Evolutionary conservation across 2,113 vertebrate genomes (phyloP).

Genomic region (Neodon shergylaensis): DNA sequence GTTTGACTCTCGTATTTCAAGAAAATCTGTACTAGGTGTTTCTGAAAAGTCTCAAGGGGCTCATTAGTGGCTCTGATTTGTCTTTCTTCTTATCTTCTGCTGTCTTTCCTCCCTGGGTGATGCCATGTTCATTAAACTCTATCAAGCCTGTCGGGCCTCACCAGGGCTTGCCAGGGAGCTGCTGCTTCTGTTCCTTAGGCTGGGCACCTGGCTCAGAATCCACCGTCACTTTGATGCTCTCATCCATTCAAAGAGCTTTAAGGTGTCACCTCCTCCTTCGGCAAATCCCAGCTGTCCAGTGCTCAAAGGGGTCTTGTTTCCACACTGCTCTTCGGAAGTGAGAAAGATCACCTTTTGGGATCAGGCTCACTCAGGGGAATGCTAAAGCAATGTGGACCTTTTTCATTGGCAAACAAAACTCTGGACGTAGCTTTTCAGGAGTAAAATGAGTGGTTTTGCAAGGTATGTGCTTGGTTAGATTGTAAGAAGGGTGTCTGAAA

Average conservation of each 20-base stretch:
- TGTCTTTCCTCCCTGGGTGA: neutral
- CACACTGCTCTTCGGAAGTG: neutral
- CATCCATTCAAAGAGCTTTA: neutral
- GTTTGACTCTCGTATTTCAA: neutral
- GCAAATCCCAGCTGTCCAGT: neutral
- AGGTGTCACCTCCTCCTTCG: neutral
- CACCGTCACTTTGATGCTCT: neutral
- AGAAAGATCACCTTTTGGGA: neutral
- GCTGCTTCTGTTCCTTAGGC: neutral
- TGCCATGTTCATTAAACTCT: neutral
- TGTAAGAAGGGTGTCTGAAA: conserved; percentile 6
- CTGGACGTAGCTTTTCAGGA: neutral
- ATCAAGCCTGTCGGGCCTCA: neutral
- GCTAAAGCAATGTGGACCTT: neutral
- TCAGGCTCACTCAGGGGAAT: neutral
- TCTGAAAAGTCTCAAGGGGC: conserved; percentile 2
- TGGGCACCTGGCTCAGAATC: neutral
- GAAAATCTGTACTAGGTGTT: neutral
- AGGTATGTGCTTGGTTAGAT: neutral
- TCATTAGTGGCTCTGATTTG: conserved; percentile 4
- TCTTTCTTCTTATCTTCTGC: neutral
- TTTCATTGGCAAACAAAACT: neutral
- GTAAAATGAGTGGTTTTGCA: neutral
- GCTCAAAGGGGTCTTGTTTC: neutral
- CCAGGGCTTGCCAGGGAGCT: neutral